phyloP scores from a whole-genome alignment of 53 echinoderm and acorn worm species.

The Actinopyga echinites region DNA sequence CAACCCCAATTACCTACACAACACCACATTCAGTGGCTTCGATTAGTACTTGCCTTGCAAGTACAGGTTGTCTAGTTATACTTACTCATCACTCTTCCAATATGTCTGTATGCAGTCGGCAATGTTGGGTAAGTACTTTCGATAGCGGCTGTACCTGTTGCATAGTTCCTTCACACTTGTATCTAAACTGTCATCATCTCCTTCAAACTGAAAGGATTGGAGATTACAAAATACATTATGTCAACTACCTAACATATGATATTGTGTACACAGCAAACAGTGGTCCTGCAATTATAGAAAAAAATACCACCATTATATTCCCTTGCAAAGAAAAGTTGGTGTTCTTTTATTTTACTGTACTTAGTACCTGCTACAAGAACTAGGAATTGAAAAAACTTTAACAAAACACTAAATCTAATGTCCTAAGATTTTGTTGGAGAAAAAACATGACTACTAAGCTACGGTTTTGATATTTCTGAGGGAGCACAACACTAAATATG shows the following conservation, averaged over 20 bases:
- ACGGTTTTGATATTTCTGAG: too few relatives aligned
- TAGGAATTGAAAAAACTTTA: too few relatives aligned
- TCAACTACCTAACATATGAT: neutral
- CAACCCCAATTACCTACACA: too few relatives aligned
- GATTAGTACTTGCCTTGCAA: too few relatives aligned
- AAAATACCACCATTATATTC: neutral
- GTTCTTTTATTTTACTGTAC: too few relatives aligned
- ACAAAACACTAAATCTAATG: too few relatives aligned
- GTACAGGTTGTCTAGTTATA: too few relatives aligned
- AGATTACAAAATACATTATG: neutral
- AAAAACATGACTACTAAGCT: too few relatives aligned
- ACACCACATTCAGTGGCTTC: too few relatives aligned
- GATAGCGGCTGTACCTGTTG: slow-evolving; percentile 74
- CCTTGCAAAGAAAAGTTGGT: neutral
- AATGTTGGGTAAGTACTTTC: slow-evolving; percentile 68
- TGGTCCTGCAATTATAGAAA: neutral
- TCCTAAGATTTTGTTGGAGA: too few relatives aligned
- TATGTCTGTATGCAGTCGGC: slow-evolving; percentile 72
- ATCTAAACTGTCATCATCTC: slow-evolving; percentile 63
- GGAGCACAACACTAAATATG: too few relatives aligned
- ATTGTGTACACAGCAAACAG: neutral
- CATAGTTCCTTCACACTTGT: slow-evolving; percentile 66
- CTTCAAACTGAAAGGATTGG: slow-evolving; percentile 64
- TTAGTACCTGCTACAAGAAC: too few relatives aligned
- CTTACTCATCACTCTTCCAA: slow-evolving; percentile 63